A percentile compares a stretch with the other conserved stretches of the same genome.
Evolutionary conservation across 2,888 invertebrate genomes (phyloP).

Genomic region (Heliconius charithonia): DNA sequence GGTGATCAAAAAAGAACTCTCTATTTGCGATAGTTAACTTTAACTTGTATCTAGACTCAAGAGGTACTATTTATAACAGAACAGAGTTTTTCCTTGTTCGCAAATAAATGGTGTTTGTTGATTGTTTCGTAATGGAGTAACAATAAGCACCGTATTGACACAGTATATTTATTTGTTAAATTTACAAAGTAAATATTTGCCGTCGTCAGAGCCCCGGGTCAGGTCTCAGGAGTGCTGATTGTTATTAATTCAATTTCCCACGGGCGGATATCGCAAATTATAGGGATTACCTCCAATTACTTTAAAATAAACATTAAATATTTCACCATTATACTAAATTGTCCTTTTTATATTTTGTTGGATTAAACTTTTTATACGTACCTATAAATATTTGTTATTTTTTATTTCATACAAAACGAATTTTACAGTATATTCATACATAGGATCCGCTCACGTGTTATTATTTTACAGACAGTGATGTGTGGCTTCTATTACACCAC

Average conservation of each 20-base stretch:
- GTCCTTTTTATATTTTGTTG: not conserved
- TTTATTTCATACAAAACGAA: not conserved
- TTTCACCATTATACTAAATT: conserved; percentile 11
- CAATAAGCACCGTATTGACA: conserved; percentile 10
- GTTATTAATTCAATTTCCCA: conserved; percentile 49
- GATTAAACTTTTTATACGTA: not conserved
- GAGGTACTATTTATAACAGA: not conserved
- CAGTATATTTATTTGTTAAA: conserved; percentile 27
- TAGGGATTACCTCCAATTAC: conserved; percentile 20
- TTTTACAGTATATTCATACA: not conserved
- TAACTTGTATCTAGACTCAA: not conserved
- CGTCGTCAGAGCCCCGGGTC: conserved; percentile 29
- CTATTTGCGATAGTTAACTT: not conserved
- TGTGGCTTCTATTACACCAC: conserved; percentile 9
- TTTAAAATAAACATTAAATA: conserved; percentile 9
- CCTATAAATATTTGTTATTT: not conserved
- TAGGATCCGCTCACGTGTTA: conserved; percentile 7
- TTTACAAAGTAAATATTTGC: conserved; percentile 32
- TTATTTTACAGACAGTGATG: conserved; percentile 6
- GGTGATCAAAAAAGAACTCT: not conserved
- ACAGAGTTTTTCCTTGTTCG: conserved; percentile 1
- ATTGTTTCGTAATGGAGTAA: conserved; percentile 22
- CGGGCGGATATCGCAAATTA: conserved; percentile 28
- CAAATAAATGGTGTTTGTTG: conserved; percentile 9
- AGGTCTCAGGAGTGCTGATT: conserved; percentile 38